Conservation (phyloP, 1,140 invertebrate genomes). For the Drosophila lacertosa region DNA sequence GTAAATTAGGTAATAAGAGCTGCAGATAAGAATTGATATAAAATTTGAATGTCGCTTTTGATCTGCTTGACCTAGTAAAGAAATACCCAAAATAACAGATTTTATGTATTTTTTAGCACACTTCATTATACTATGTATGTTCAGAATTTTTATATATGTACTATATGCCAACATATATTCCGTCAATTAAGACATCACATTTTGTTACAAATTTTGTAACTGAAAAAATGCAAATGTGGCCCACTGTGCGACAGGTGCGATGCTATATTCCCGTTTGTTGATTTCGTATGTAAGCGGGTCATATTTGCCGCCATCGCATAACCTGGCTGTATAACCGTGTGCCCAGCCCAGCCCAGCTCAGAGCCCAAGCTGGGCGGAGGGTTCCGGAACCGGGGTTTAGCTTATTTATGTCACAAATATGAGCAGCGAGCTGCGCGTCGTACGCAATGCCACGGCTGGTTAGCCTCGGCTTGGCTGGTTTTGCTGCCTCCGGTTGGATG, state of each 20-base stretch:
- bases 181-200: not conserved
- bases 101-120: too few relatives aligned
- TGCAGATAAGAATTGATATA: too few relatives aligned
- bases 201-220: not conserved
- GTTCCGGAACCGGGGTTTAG: slow-evolving; percentile 39
- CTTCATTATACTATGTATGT: too few relatives aligned
- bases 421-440: slow-evolving; percentile 54
- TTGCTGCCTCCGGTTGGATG: slow-evolving; percentile 40
- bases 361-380: too few relatives aligned
- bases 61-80: too few relatives aligned
- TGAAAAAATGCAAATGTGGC: slow-evolving; percentile 19
- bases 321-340: not conserved
- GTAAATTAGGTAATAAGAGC: too few relatives aligned
- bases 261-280: slow-evolving; percentile 14
- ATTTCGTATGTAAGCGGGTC: slow-evolving; percentile 62
- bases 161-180: not conserved
- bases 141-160: too few relatives aligned
- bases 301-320: slow-evolving; percentile 60
- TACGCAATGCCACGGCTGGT: slow-evolving; percentile 79
- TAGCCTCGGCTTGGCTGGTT: slow-evolving; percentile 49
- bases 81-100: too few relatives aligned
- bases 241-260: slow-evolving; percentile 40
- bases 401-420: slow-evolving; percentile 83
- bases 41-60: too few relatives aligned
- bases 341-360: not conserved